Evolutionary conservation across 2,797 vertebrate species (phyloP).

Genomic region (Apogon hyalosoma): DNA sequence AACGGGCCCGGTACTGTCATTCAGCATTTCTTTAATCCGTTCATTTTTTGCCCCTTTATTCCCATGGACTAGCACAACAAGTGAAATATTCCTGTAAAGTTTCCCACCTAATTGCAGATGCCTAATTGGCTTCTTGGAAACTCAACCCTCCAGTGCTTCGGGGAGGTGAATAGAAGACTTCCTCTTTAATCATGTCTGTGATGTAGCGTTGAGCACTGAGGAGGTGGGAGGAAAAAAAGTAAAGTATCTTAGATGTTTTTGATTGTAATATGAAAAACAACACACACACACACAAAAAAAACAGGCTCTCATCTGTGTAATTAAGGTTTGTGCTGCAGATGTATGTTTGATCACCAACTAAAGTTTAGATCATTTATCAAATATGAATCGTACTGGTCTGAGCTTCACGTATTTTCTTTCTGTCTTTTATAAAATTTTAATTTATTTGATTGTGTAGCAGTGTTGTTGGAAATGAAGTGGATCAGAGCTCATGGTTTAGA

Average conservation of each 20-base stretch:
- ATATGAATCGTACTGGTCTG: too few species aligned
- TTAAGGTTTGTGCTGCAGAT: too few species aligned
- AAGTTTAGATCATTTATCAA: too few species aligned
- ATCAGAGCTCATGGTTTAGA: too few species aligned
- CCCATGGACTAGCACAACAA: conserved; percentile 28
- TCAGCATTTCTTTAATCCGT: conserved; percentile 3
- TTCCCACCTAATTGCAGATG: conserved; percentile 26
- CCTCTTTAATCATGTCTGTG: conserved; percentile 14
- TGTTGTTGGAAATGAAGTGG: too few species aligned
- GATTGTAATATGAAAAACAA: not conserved
- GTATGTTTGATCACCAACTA: too few species aligned
- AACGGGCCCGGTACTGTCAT: too few species aligned
- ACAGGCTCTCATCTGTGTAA: too few species aligned
- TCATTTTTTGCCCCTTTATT: conserved; percentile 17
- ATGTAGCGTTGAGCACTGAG: conserved; percentile 18
- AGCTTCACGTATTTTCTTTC: too few species aligned
- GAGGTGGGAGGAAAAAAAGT: not conserved
- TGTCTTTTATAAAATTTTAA: too few species aligned
- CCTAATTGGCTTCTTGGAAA: conserved; percentile 32
- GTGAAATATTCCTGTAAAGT: conserved; percentile 5
- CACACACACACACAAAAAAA: too few species aligned
- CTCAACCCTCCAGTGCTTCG: conserved; percentile 13
- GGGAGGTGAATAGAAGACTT: not conserved
- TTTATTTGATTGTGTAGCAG: too few species aligned
- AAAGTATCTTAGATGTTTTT: not conserved